A percentile compares a stretch with the other conserved stretches of the same genome.
Conservation (phyloP, 2,113 vertebrate species). For the Daubentonia madagascariensis region DNA sequence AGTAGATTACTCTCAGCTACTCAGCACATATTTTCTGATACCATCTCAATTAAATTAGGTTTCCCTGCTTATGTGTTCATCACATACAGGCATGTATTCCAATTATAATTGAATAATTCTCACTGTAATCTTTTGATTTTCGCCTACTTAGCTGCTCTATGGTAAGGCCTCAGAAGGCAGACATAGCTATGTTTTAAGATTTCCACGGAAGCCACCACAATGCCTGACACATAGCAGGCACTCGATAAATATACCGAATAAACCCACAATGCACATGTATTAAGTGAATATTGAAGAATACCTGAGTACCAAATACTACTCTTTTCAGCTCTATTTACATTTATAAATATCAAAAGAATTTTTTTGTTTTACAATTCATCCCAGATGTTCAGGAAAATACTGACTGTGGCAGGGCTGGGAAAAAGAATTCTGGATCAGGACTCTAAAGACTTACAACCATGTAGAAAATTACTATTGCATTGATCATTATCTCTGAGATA, state of each 20-base stretch:
- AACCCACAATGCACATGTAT: background rate
- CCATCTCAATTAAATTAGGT: background rate
- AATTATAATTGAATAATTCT: background rate
- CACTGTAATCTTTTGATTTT: background rate
- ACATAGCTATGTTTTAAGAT: background rate
- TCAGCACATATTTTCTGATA: background rate
- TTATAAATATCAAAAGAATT: background rate
- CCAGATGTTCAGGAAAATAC: background rate
- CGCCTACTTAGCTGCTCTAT: background rate
- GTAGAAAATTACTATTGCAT: background rate
- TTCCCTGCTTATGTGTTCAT: background rate
- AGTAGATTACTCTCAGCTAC: background rate
- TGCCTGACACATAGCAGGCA: background rate
- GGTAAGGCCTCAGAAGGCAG: background rate
- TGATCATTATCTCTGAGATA: background rate
- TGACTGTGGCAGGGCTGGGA: background rate
- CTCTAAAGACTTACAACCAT: background rate
- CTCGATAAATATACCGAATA: background rate
- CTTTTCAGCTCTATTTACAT: background rate
- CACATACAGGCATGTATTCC: background rate
- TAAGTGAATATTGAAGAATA: background rate
- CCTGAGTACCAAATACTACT: background rate
- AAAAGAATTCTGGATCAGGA: background rate
- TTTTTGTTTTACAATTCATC: background rate
- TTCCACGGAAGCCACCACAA: background rate